Conservation (phyloP, 2,888 invertebrate genomes). For the Linhomoeus sp. region DNA sequence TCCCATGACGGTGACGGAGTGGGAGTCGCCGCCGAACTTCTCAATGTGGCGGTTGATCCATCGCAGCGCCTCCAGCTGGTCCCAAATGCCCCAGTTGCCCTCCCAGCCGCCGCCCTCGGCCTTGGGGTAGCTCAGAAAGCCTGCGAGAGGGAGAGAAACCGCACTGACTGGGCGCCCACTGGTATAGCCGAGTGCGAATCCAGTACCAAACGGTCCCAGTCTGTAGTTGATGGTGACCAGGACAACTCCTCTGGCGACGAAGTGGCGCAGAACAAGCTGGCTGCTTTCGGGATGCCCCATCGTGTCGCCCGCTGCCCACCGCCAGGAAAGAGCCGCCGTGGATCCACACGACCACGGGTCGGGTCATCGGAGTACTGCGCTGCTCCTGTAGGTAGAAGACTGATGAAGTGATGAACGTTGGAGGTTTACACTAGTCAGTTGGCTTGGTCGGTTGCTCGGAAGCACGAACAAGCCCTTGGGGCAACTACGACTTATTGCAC, state of each 20-base stretch:
- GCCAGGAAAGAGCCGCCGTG: conserved; percentile 79
- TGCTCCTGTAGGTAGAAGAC: too few relatives aligned
- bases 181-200: too few relatives aligned
- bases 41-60: conserved; percentile 26
- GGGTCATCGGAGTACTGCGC: conserved; percentile 38
- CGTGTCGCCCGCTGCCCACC: conserved; percentile 71
- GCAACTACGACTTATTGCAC: too few relatives aligned
- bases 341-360: conserved; percentile 82
- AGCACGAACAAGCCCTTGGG: too few relatives aligned
- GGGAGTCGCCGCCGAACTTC: conserved; percentile 25
- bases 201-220: conserved; percentile 59
- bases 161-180: too few relatives aligned
- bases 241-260: conserved; percentile 22
- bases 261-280: conserved; percentile 50
- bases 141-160: background rate
- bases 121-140: background rate
- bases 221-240: conserved; percentile 73
- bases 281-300: too few relatives aligned
- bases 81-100: conserved; percentile 6
- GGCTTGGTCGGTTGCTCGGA: too few relatives aligned
- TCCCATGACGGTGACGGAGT: conserved; percentile 22
- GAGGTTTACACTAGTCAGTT: too few relatives aligned
- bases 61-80: conserved; percentile 17
- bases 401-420: too few relatives aligned
- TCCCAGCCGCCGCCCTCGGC: background rate